These are phyloP conservation scores for Carposina sasakii DNA, from an alignment of 1,140 invertebrate species.

Conservation along the genomic window DNA sequence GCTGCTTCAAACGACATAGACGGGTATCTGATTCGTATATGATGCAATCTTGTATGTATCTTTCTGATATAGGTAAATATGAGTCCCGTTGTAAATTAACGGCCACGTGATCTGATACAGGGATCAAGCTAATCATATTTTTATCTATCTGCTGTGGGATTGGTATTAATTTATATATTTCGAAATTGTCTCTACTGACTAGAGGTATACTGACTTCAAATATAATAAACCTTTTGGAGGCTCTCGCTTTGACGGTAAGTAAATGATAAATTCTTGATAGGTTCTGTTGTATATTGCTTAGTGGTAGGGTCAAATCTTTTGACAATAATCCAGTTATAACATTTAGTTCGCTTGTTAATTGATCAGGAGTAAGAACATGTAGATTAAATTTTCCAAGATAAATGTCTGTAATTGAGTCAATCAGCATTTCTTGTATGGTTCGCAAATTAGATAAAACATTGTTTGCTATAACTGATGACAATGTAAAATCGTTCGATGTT, in stretches of 20 bases:
- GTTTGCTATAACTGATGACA: constrained; percentile 10
- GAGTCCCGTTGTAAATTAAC: constrained; percentile 1
- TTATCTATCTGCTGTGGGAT: background rate
- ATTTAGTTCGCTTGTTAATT: constrained; percentile 13
- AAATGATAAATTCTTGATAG: background rate
- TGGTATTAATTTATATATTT: background rate
- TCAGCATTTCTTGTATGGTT: constrained; percentile 11
- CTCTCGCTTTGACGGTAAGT: background rate
- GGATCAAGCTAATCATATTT: background rate
- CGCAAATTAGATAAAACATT: constrained; percentile 14
- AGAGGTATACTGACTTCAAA: constrained; percentile 2
- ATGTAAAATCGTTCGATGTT: constrained; percentile 13
- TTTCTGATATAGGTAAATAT: background rate
- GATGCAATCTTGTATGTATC: background rate
- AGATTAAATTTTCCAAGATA: constrained; percentile 19
- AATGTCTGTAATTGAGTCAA: constrained; percentile 18
- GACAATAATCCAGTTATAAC: constrained; percentile 14
- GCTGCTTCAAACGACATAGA: background rate
- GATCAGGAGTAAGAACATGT: constrained; percentile 15
- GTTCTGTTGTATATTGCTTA: constrained; percentile 3
- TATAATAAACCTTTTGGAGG: background rate
- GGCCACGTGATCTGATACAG: background rate
- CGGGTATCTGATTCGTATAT: too few relatives aligned
- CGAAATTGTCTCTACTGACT: background rate
- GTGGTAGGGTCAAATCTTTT: constrained; percentile 14